Evolutionary conservation across 2,113 vertebrate species (phyloP).

Genomic region (Nycticorax nycticorax): DNA sequence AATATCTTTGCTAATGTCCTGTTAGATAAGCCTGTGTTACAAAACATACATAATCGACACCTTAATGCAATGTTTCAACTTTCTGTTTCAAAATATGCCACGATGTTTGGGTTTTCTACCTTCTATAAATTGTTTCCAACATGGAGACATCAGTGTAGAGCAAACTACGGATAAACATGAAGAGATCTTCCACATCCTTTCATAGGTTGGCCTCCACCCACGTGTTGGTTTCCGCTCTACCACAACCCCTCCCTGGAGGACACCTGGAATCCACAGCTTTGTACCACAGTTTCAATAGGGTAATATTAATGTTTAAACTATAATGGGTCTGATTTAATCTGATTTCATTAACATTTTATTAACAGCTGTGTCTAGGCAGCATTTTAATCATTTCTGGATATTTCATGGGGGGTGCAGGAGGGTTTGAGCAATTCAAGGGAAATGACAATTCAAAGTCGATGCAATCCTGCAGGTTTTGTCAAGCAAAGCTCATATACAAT

Average conservation of each 20-base stretch:
- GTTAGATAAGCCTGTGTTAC: not conserved
- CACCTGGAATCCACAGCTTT: not conserved
- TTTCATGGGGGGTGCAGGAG: not conserved
- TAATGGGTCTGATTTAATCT: conserved; percentile 10
- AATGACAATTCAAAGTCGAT: conserved; percentile 31
- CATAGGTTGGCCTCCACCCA: not conserved
- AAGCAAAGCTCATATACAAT: not conserved
- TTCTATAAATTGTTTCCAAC: not conserved
- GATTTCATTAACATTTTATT: conserved; percentile 51
- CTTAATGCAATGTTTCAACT: not conserved
- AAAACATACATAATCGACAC: not conserved
- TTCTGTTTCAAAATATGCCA: not conserved
- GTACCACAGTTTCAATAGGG: not conserved
- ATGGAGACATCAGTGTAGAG: not conserved
- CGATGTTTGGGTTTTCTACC: accelerated
- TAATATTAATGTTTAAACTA: conserved; percentile 43
- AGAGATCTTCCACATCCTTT: not conserved
- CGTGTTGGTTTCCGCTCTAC: not conserved
- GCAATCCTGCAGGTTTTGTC: not conserved
- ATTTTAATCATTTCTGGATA: conserved; percentile 5
- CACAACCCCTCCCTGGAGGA: not conserved
- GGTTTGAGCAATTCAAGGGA: not conserved
- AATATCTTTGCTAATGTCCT: not conserved
- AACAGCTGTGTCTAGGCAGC: not conserved
- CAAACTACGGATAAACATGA: not conserved